phyloP scores from a whole-genome alignment of 2,113 vertebrate genomes.

The Desmodus rotundus region DNA sequence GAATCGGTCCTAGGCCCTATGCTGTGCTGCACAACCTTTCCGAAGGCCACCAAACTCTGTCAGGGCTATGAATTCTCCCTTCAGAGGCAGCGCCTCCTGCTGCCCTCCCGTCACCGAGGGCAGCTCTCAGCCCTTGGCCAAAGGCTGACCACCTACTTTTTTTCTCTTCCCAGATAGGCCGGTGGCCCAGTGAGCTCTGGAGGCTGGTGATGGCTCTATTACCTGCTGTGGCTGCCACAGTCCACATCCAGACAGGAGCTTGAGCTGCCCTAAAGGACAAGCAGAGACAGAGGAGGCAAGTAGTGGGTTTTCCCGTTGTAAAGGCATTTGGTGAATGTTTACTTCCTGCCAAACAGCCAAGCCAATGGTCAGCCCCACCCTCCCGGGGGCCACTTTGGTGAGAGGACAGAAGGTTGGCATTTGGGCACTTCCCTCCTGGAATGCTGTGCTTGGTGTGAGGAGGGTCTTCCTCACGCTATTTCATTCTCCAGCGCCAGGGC shows the following conservation, averaged over 20 bases:
- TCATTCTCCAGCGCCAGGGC: neutral
- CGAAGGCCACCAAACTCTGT: neutral
- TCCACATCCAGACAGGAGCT: conserved; percentile 47
- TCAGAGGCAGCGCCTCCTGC: neutral
- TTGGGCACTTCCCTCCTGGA: conserved; percentile 14
- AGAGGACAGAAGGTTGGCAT: conserved; percentile 13
- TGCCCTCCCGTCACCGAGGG: neutral
- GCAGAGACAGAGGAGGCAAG: conserved; percentile 24
- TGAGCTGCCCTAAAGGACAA: conserved; percentile 39
- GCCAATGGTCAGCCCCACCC: neutral
- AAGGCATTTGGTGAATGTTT: conserved; percentile 69
- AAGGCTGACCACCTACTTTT: conserved; percentile 9
- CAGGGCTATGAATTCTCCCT: neutral
- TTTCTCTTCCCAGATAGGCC: conserved; percentile 35
- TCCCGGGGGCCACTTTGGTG: conserved; percentile 44
- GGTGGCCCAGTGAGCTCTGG: neutral
- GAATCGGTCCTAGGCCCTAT: neutral
- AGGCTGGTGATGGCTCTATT: conserved; percentile 38
- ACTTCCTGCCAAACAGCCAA: conserved; percentile 43
- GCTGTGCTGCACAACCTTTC: neutral
- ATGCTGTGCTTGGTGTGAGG: conserved; percentile 16
- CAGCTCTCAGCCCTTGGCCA: neutral
- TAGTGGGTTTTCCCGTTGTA: conserved; percentile 28
- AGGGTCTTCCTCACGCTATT: conserved; percentile 14
- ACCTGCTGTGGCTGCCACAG: conserved; percentile 20